Evolutionary conservation across 2,888 invertebrate species (phyloP).

Genomic region (Sminthurinus aureus): DNA sequence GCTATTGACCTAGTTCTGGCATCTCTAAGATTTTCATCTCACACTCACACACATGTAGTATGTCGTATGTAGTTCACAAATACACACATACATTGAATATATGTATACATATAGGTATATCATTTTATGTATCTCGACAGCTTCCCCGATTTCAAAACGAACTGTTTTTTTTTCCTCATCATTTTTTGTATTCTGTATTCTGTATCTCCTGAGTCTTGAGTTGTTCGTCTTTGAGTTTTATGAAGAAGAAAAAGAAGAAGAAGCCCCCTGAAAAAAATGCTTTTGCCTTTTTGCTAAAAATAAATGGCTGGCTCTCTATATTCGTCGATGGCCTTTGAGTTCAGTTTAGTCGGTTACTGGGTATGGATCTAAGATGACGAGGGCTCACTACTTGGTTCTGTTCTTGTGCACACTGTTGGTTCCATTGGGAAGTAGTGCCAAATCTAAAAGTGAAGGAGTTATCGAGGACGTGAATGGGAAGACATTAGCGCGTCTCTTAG

Average conservation of each 20-base stretch:
- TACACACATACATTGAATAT: not conserved
- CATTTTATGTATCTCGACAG: not conserved
- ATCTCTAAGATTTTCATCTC: not conserved
- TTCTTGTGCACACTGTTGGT: conserved; percentile 3
- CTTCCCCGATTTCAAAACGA: conserved; percentile 14
- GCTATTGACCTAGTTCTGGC: conserved; percentile 13
- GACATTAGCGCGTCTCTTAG: conserved; percentile 61
- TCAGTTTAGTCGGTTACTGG: conserved; percentile 41
- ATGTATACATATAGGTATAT: not conserved
- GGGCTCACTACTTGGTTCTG: conserved; percentile 12
- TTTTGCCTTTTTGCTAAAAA: conserved; percentile 12
- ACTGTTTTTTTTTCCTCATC: not conserved
- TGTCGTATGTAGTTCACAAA: too few species aligned
- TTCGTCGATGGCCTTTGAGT: conserved; percentile 17
- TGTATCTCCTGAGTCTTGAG: not conserved
- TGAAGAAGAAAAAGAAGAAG: not conserved
- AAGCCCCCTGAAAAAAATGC: conserved; percentile 22
- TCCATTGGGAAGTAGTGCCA: conserved; percentile 32
- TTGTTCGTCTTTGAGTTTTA: not conserved
- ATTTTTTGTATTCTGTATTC: not conserved
- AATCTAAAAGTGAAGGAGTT: conserved; percentile 44
- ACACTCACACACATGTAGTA: not conserved
- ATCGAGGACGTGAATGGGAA: conserved; percentile 62
- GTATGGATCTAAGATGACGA: conserved; percentile 34
- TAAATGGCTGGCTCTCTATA: conserved; percentile 20